phyloP scores from a whole-genome alignment of 2,888 invertebrate genomes.

The Mantis religiosa region DNA sequence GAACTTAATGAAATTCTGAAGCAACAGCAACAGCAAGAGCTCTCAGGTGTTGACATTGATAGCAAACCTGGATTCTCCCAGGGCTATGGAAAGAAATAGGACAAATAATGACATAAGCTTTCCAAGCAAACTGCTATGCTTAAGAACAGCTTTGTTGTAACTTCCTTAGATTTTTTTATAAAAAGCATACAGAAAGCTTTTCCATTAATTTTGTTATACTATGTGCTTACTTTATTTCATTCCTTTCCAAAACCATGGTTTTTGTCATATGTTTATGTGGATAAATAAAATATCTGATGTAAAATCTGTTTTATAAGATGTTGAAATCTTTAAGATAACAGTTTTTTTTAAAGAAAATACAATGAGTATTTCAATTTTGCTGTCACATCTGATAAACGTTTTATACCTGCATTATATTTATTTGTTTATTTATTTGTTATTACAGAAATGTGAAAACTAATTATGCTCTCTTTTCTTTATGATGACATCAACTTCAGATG shows the following conservation, averaged over 20 bases:
- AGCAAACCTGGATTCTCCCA: constrained; percentile 30
- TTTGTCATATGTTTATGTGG: neutral
- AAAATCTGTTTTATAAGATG: neutral
- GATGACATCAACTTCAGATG: neutral
- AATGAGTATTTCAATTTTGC: neutral
- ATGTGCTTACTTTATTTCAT: neutral
- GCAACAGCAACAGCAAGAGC: constrained; percentile 16
- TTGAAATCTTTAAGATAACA: neutral
- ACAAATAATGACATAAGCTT: neutral
- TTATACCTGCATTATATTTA: neutral
- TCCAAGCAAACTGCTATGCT: neutral
- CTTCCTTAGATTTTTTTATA: neutral
- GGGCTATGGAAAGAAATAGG: constrained; percentile 28
- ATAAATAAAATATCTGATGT: neutral
- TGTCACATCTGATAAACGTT: neutral
- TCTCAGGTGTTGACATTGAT: constrained; percentile 24
- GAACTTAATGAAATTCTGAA: constrained; percentile 21
- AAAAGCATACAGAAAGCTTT: neutral
- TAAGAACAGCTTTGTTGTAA: neutral
- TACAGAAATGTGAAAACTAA: neutral
- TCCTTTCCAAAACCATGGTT: neutral
- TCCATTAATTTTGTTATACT: neutral
- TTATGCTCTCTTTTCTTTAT: neutral
- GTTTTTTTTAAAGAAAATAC: neutral
- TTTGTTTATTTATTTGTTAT: neutral